Conservation (phyloP, 2,797 vertebrate species). For the Anabas testudineus region DNA sequence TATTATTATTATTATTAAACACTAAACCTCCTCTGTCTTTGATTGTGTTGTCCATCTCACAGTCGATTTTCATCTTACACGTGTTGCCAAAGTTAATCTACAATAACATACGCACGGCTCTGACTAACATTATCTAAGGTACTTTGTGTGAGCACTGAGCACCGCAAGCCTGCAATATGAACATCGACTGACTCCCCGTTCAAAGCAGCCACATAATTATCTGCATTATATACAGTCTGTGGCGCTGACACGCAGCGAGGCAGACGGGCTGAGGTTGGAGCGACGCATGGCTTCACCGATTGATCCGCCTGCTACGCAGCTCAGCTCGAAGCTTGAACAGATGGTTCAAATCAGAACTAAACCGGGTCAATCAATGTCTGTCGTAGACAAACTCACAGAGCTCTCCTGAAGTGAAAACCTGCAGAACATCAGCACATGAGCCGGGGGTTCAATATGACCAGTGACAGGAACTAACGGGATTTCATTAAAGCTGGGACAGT, state of each 20-base stretch:
- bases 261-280: constrained; percentile 18
- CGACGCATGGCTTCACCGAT: constrained; percentile 38
- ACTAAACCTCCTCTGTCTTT: no score
- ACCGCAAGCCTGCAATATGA: constrained; percentile 37
- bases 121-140: constrained; percentile 7
- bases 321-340: constrained; percentile 10
- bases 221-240: constrained; percentile 27
- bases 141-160: constrained; percentile 23
- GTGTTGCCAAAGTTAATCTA: constrained; percentile 34
- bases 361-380: constrained; percentile 30
- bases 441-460: not conserved
- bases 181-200: constrained; percentile 43
- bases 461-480: not conserved
- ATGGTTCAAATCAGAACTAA: constrained; percentile 24
- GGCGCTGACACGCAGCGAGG: constrained; percentile 21
- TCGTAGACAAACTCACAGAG: not conserved
- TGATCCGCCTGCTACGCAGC: constrained; percentile 34
- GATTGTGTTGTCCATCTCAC: constrained; percentile 12
- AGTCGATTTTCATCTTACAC: constrained; percentile 21
- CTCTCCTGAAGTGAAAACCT: not conserved
- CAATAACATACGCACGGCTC: constrained; percentile 3
- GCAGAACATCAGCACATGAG: not conserved
- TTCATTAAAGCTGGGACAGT: constrained; percentile 5
- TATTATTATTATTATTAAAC: no score
- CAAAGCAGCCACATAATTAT: constrained; percentile 35